These are phyloP conservation scores for Stenotaenia linearis DNA, from an alignment of 2,888 invertebrate genomes.

Conservation along the genomic window DNA sequence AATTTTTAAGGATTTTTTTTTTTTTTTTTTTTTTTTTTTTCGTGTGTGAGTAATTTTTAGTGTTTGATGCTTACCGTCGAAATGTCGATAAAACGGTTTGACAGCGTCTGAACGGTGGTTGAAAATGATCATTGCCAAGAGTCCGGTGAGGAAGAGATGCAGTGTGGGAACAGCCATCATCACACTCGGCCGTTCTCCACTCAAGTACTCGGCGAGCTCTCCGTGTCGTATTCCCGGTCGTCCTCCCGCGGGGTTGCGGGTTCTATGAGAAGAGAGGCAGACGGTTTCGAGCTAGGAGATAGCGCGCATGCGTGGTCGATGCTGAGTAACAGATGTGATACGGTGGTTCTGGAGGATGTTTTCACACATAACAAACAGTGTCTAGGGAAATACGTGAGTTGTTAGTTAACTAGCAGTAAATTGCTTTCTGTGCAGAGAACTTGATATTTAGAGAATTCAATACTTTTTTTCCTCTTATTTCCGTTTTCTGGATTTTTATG, in stretches of 20 bases:
- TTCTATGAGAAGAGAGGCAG: not conserved
- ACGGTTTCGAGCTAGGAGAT: not conserved
- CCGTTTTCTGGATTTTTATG: too few relatives aligned
- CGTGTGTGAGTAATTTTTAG: too few relatives aligned
- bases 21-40: too few relatives aligned
- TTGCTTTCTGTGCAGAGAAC: not conserved
- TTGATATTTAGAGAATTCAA: too few relatives aligned
- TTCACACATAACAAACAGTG: not conserved
- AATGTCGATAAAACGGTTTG: not conserved
- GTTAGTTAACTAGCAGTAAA: not conserved
- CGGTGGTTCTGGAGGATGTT: not conserved
- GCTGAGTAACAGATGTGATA: not conserved
- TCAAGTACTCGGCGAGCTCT: not conserved
- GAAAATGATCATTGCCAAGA: not conserved
- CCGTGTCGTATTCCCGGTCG: not conserved
- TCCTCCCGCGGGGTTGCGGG: not conserved
- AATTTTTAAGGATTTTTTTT: too few relatives aligned
- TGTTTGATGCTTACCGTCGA: not conserved
- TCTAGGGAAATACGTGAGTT: not conserved
- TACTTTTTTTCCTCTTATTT: too few relatives aligned
- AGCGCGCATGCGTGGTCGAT: not conserved
- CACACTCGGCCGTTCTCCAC: not conserved
- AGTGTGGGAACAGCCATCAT: not conserved
- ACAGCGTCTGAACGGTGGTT: not conserved
- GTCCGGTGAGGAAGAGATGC: not conserved